A percentile compares a stretch with the other conserved stretches of the same genome.
Conservation (phyloP, 2,888 invertebrate species). For the Netelia inedita region DNA sequence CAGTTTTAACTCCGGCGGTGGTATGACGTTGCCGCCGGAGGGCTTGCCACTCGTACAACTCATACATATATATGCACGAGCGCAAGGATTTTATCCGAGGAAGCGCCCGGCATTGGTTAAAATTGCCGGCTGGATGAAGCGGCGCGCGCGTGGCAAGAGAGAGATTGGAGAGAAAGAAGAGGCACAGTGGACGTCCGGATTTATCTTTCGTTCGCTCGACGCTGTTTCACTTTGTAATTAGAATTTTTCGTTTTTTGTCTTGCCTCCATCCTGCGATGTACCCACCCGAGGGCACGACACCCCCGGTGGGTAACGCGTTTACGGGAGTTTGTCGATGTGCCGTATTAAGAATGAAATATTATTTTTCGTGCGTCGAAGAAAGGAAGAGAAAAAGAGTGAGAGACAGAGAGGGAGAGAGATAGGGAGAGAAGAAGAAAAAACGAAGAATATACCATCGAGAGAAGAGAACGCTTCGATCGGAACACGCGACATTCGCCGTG, state of each 20-base stretch:
- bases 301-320: slow-evolving; percentile 25
- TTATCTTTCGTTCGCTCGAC: slow-evolving; percentile 73
- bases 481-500: not conserved
- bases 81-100: slow-evolving; percentile 67
- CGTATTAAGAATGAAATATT: slow-evolving; percentile 11
- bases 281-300: not conserved
- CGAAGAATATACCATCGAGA: not conserved
- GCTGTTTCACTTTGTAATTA: slow-evolving; percentile 70
- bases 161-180: slow-evolving; percentile 32
- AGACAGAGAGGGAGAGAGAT: not conserved
- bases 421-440: not conserved
- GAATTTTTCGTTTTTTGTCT: slow-evolving; percentile 60
- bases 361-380: not conserved
- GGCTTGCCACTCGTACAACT: slow-evolving; percentile 4
- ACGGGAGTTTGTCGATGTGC: slow-evolving; percentile 25
- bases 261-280: not conserved
- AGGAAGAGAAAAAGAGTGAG: slow-evolving; percentile 5
- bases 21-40: slow-evolving; percentile 39
- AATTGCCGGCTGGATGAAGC: slow-evolving; percentile 75
- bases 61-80: slow-evolving; percentile 22
- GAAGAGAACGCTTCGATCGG: not conserved
- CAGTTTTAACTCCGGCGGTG: slow-evolving; percentile 43
- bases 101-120: slow-evolving; percentile 72
- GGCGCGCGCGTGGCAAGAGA: slow-evolving; percentile 39
- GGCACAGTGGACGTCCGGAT: slow-evolving; percentile 68